A percentile compares a stretch with the other conserved stretches of the same genome.
Evolutionary conservation across 2,797 vertebrate genomes (phyloP).

Genomic region (Acrossocheilus wenchowensis): DNA sequence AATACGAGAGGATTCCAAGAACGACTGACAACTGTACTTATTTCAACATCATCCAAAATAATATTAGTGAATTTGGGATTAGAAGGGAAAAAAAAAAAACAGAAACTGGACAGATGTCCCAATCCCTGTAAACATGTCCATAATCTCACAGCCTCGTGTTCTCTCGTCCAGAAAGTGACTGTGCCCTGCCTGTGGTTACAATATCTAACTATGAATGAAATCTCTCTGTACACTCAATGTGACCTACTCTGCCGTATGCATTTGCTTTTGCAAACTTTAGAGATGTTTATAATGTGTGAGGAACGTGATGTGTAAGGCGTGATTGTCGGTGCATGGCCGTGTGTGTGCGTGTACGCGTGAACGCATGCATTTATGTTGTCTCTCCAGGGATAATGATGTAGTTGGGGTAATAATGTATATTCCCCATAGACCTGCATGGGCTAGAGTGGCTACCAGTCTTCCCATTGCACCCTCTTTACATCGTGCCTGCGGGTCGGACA

Average conservation of each 20-base stretch:
- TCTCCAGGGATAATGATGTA: slow-evolving; percentile 48
- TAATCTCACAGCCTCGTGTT: slow-evolving; percentile 69
- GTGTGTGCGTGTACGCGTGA: slow-evolving; percentile 53
- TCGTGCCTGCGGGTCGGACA: slow-evolving; percentile 61
- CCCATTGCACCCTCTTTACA: slow-evolving; percentile 70
- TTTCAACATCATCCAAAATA: not conserved
- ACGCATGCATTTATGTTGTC: slow-evolving; percentile 46
- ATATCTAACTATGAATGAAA: slow-evolving; percentile 52
- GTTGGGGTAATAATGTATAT: slow-evolving; percentile 53
- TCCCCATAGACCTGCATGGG: slow-evolving; percentile 66
- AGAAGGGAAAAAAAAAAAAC: slow-evolving; percentile 20
- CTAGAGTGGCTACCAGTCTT: slow-evolving; percentile 76
- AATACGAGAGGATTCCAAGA: slow-evolving; percentile 5
- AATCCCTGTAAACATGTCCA: slow-evolving; percentile 56
- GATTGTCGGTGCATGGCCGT: slow-evolving; percentile 62
- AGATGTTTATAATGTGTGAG: slow-evolving; percentile 60
- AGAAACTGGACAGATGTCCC: slow-evolving; percentile 50
- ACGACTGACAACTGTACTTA: slow-evolving; percentile 22
- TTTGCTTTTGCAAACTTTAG: slow-evolving; percentile 66
- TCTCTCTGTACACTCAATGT: slow-evolving; percentile 47
- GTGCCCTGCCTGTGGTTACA: slow-evolving; percentile 53
- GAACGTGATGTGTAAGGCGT: slow-evolving; percentile 57
- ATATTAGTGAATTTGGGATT: slow-evolving; percentile 49
- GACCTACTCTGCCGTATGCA: slow-evolving; percentile 59
- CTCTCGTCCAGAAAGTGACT: slow-evolving; percentile 25